These are phyloP conservation scores for Hippopotamyrus pictus DNA, from an alignment of 2,797 vertebrate species.

Conservation along the genomic window DNA sequence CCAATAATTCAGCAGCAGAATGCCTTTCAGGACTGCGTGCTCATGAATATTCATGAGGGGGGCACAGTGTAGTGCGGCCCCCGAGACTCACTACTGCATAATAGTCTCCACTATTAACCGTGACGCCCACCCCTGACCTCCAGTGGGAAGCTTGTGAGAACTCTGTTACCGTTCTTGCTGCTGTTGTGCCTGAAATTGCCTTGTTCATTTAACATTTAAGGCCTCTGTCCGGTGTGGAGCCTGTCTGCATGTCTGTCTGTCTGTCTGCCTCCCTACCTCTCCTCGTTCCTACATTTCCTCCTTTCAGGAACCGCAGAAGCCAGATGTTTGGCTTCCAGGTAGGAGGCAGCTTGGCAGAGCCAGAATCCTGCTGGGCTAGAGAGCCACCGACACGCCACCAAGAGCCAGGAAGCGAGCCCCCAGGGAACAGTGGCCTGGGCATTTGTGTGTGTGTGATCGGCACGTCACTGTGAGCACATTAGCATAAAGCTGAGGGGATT, in stretches of 20 bases:
- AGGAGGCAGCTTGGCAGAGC: neutral
- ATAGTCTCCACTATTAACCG: constrained; percentile 7
- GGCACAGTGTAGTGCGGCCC: neutral
- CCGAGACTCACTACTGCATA: neutral
- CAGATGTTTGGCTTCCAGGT: neutral
- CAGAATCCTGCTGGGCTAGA: neutral
- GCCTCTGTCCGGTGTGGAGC: neutral
- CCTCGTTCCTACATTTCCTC: neutral
- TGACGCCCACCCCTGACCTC: constrained; percentile 1
- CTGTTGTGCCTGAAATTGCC: neutral
- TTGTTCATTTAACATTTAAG: neutral
- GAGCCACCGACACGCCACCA: neutral
- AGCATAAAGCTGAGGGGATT: constrained; percentile 63
- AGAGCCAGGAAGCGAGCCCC: neutral
- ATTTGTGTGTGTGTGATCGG: constrained; percentile 30
- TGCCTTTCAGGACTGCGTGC: neutral
- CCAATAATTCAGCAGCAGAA: neutral
- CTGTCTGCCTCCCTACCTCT: neutral
- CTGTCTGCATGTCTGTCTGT: neutral
- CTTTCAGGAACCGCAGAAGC: neutral
- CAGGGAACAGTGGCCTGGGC: neutral
- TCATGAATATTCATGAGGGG: constrained; percentile 1
- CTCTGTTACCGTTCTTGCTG: neutral
- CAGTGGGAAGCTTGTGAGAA: neutral
- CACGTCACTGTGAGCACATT: constrained; percentile 50